A percentile compares a stretch with the other conserved stretches of the same genome.
These are phyloP conservation scores for Latrodectus hesperus DNA, from an alignment of 2,888 invertebrate species.

Conservation along the genomic window DNA sequence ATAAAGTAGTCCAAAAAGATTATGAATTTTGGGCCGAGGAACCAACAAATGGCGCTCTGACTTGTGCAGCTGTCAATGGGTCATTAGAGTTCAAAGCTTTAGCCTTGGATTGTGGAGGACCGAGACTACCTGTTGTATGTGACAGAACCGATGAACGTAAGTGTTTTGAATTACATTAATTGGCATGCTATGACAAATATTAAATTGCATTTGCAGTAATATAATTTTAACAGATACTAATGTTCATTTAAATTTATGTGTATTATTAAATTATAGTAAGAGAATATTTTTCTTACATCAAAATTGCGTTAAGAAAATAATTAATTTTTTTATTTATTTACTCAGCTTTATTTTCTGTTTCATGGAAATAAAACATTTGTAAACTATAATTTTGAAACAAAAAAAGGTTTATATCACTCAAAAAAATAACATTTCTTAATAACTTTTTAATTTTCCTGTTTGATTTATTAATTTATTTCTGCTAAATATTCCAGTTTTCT, in stretches of 20 bases:
- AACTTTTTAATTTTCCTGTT: too few relatives aligned
- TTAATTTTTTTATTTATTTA: not conserved
- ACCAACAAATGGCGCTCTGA: not conserved
- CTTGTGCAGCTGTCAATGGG: slow-evolving; percentile 39
- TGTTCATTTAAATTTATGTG: too few relatives aligned
- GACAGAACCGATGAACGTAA: slow-evolving; percentile 17
- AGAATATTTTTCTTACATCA: not conserved
- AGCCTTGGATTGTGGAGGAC: slow-evolving; percentile 36
- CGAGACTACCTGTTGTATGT: slow-evolving; percentile 22
- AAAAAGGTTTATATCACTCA: too few relatives aligned
- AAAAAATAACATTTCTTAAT: too few relatives aligned
- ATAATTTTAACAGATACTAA: too few relatives aligned
- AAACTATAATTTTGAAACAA: too few relatives aligned
- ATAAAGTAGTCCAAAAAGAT: slow-evolving; percentile 27
- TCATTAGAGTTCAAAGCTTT: slow-evolving; percentile 16
- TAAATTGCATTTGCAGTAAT: not conserved
- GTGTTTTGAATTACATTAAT: not conserved
- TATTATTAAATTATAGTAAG: too few relatives aligned
- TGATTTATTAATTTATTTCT: too few relatives aligned
- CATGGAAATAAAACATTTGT: too few relatives aligned
- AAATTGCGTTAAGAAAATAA: not conserved
- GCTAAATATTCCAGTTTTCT: too few relatives aligned
- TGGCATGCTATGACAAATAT: not conserved
- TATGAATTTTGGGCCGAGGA: slow-evolving; percentile 34
- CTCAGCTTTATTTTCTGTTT: too few relatives aligned